Base-by-base conservation (phyloP, 2,113 vertebrate species). In the Calyptommatus sinebrachiatus region DNA sequence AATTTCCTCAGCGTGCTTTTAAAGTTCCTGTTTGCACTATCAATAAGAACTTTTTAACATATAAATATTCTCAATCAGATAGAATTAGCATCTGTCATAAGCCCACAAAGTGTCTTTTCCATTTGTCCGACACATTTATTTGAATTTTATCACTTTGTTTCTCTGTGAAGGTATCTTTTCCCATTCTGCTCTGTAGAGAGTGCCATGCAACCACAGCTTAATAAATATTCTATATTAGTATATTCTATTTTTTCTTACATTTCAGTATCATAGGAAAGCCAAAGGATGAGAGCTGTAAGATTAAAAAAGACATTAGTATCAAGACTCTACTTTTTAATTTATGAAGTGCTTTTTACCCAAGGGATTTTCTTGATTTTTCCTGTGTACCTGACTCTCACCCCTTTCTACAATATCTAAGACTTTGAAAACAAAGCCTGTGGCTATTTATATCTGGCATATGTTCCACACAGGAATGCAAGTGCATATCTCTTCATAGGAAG, bases 381-480 rank as follows among this genome's bases (percentile, higher is more conserved):
- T 11, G 10, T 60, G 28, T 11, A 0, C 72, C 29, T 18, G 31
- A 28, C 53, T 57, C 12, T 41, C 35, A 41, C 4, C 4, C 48
- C 5, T 16, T 31, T 11, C 45, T 26, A 71, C 65, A n/a, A 35
- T 11, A 4, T 66, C 41, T 18, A 10, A 12, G 65, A 31, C 31
- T 41, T n/a, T 18, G 57, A 73, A 62, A 46, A 4, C n/a, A 5
- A 31, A 8, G 12, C 35, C 0, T 1, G 10, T 0, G 0, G 20
- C 29, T 73, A 26, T 31, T 8, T 1, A 8, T 3, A 63, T 29
- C 3, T 57, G 5, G 11, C 4, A 2, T 12, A 29, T 68, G 45
- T 26, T 41, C 65, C 16, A 0, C 0, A 1, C 14, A 16, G 31
- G 35, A 63, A n/a, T 26, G 14, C n/a, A 60, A 65, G 20, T 8